phyloP scores from a whole-genome alignment of 2,888 invertebrate genomes.

The Osedax fenrisi region DNA sequence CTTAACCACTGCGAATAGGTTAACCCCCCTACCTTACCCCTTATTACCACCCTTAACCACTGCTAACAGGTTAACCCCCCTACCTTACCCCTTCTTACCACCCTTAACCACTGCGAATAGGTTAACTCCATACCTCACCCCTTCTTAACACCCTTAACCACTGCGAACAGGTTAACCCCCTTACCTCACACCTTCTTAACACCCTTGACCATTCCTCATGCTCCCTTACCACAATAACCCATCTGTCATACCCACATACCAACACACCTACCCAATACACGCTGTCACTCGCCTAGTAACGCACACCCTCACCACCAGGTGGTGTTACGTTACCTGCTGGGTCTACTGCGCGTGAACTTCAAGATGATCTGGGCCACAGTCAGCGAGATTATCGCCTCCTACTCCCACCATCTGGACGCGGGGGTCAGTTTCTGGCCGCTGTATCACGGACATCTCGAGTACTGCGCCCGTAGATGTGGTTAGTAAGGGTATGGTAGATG shows the following conservation, averaged over 20 bases:
- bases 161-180: constrained; percentile 35
- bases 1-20: constrained; percentile 53
- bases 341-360: constrained; percentile 71
- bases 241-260: too few species aligned
- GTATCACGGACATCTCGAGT: constrained; percentile 48
- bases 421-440: constrained; percentile 52
- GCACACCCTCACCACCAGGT: too few species aligned
- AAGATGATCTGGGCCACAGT: constrained; percentile 77
- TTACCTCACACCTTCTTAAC: too few species aligned
- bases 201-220: constrained; percentile 32
- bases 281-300: too few species aligned
- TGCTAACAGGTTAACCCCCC: constrained; percentile 58
- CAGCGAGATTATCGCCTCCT: constrained; percentile 63
- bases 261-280: too few species aligned
- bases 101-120: constrained; percentile 34
- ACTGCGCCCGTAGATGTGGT: constrained; percentile 45
- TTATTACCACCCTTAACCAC: constrained; percentile 64
- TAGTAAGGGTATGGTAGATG: too few species aligned
- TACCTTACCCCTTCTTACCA: constrained; percentile 42
- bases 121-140: too few species aligned
- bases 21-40: constrained; percentile 60
- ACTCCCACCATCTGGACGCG: constrained; percentile 55
- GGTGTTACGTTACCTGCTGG: constrained; percentile 67
- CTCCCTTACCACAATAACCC: too few species aligned
- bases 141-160: too few species aligned